Evolutionary conservation across 23 tunicate species (phyloP), one percentile per base, ranked within the genome.

Genomic region (Trididemnum clinides): DNA sequence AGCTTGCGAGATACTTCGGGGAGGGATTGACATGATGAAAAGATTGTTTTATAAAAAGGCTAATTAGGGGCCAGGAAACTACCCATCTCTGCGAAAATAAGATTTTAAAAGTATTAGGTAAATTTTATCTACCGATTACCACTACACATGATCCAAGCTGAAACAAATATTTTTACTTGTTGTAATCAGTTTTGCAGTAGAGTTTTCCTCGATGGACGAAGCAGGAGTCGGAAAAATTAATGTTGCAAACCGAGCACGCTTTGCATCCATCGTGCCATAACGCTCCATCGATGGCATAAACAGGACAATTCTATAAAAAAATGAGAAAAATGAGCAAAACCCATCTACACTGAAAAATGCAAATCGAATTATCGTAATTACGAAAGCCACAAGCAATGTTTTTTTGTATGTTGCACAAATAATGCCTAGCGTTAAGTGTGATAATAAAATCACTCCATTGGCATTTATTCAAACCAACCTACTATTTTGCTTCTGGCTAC

Each of bases 151-250:
- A 19, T 15, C 15, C 15, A 50, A 50, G 28, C 71, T 64, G 12
- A 27, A 22, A 10, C 71, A 22, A 22, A 64, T 64, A n/a, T 71
- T 39, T 30, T 39, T 26, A 85, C 89, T 51, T 28, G 27, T 23
- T 5, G 66, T 85, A 85, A 35, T 85, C 84, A 31, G 51, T 33
- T 54, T 85, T 85, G 82, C 89, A 85, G 10, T 37, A 85, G 15
- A 85, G 51, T 10, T 78, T 85, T 75, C 71, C 72, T 28, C 74
- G 69, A 37, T 50, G 51, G 38, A 85, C 85, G 54, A 28, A 85
- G 58, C 89, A 85, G 5, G 80, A 51, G 26, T 27, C 18, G 18
- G 23, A 4, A 31, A 83, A 33, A 35, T 31, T 30, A 22, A 31
- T 19, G 37, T 80, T 32, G 57, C 87, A 83, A 2, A 10, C 19